Evolutionary conservation across 2,888 invertebrate genomes (phyloP).

Genomic region (Watsonalla binaria): DNA sequence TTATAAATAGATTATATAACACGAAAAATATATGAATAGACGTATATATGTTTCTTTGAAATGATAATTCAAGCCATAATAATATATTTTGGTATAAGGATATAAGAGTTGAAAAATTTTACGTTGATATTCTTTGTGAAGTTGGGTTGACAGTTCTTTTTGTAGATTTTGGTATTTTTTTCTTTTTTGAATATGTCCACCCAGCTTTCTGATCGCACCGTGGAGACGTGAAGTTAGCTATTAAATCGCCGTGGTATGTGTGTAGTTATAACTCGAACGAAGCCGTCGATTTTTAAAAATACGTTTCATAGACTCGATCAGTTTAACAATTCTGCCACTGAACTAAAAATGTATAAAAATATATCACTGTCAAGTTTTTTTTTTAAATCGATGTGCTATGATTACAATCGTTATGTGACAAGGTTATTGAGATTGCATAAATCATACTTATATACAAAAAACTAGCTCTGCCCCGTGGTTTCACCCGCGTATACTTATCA

Average conservation of each 20-base stretch:
- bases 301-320: background rate
- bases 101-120: slow-evolving; percentile 54
- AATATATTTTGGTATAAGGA: slow-evolving; percentile 78
- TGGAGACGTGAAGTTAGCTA: slow-evolving; percentile 16
- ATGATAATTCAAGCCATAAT: slow-evolving; percentile 75
- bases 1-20: slow-evolving; percentile 51
- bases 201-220: slow-evolving; percentile 36
- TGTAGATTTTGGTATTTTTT: slow-evolving; percentile 21
- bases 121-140: slow-evolving; percentile 38
- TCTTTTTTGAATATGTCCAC: slow-evolving; percentile 28
- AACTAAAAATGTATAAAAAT: too few relatives aligned
- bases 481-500: too few relatives aligned
- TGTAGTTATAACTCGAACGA: slow-evolving; percentile 27
- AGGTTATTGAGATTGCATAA: too few relatives aligned
- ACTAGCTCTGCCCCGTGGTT: too few relatives aligned
- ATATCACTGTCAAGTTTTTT: too few relatives aligned
- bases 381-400: too few relatives aligned
- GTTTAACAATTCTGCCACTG: background rate
- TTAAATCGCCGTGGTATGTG: slow-evolving; percentile 39
- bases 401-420: too few relatives aligned
- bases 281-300: slow-evolving; percentile 20
- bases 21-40: slow-evolving; percentile 64
- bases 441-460: too few relatives aligned
- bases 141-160: slow-evolving; percentile 46
- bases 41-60: slow-evolving; percentile 69